phyloP scores from a whole-genome alignment of 2,888 invertebrate genomes.

The Cosmia pyralina region DNA sequence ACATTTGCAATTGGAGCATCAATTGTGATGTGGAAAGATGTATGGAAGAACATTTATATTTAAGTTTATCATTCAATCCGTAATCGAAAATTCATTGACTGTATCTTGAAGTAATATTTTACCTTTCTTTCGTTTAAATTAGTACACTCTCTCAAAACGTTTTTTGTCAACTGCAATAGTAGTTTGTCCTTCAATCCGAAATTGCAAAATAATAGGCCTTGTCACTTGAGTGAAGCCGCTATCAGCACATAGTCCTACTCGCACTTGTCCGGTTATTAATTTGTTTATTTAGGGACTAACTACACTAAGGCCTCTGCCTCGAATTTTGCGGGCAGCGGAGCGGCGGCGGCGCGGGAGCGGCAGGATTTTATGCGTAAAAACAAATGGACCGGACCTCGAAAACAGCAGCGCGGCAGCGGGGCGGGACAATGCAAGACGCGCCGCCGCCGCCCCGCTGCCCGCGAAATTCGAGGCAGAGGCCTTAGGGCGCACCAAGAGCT shows the following conservation, averaged over 20 bases:
- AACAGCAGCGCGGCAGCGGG: too few species aligned
- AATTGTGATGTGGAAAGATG: not conserved
- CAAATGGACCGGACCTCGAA: too few species aligned
- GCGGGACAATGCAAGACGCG: too few species aligned
- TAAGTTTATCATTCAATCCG: not conserved
- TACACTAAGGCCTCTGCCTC: too few species aligned
- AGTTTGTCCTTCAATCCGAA: not conserved
- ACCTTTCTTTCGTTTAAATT: not conserved
- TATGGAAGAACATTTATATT: constrained; percentile 1
- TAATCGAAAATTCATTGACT: not conserved
- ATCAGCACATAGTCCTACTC: not conserved
- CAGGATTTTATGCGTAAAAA: too few species aligned
- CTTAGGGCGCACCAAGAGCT: too few species aligned
- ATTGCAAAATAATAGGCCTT: not conserved
- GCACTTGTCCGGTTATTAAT: too few species aligned
- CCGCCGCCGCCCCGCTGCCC: too few species aligned
- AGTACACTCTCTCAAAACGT: not conserved
- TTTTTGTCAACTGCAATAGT: not conserved
- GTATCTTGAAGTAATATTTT: not conserved
- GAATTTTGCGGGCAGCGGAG: too few species aligned
- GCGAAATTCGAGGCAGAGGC: too few species aligned
- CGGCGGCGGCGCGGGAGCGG: too few species aligned
- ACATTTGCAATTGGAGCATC: not conserved
- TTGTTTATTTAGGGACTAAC: too few species aligned
- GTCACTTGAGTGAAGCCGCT: not conserved